A percentile compares a stretch with the other conserved stretches of the same genome.
Evolutionary conservation across 2,888 invertebrate species (phyloP).

Genomic region (Leptopterna dolabrata): DNA sequence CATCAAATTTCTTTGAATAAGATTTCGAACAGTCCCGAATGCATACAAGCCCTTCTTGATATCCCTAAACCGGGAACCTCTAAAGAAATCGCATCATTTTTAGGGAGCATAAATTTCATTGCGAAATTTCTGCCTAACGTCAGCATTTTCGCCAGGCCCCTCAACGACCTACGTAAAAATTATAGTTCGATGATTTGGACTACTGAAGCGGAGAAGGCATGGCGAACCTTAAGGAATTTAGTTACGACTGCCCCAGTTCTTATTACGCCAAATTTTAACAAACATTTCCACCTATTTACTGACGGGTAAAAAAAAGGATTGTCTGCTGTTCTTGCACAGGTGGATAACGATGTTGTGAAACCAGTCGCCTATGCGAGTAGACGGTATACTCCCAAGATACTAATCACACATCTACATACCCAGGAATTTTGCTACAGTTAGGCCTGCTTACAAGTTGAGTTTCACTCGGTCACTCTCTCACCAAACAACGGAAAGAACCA

Average conservation of each 20-base stretch:
- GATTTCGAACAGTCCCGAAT: not conserved
- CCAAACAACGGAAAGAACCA: too few species aligned
- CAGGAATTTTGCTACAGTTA: too few species aligned
- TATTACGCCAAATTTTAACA: slow-evolving; percentile 29
- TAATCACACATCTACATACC: too few species aligned
- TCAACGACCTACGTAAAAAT: slow-evolving; percentile 60
- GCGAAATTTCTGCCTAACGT: too few species aligned
- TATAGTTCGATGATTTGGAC: slow-evolving; percentile 25
- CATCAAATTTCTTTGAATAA: slow-evolving; percentile 14
- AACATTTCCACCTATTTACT: slow-evolving; percentile 14
- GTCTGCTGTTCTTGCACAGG: too few species aligned
- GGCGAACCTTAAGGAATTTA: not conserved
- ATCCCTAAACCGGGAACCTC: slow-evolving; percentile 33
- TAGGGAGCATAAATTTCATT: not conserved
- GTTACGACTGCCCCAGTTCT: slow-evolving; percentile 35
- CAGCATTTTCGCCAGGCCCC: slow-evolving; percentile 51
- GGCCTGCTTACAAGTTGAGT: too few species aligned
- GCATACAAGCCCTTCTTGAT: not conserved
- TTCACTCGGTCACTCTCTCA: too few species aligned
- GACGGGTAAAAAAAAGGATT: slow-evolving; percentile 34
- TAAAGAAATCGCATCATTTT: slow-evolving; percentile 55
- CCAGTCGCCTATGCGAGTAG: too few species aligned
- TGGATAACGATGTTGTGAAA: too few species aligned
- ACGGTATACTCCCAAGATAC: too few species aligned
- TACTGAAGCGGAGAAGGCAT: slow-evolving; percentile 19